phyloP scores from a whole-genome alignment of 2,113 vertebrate genomes.

The Clarias magur region DNA sequence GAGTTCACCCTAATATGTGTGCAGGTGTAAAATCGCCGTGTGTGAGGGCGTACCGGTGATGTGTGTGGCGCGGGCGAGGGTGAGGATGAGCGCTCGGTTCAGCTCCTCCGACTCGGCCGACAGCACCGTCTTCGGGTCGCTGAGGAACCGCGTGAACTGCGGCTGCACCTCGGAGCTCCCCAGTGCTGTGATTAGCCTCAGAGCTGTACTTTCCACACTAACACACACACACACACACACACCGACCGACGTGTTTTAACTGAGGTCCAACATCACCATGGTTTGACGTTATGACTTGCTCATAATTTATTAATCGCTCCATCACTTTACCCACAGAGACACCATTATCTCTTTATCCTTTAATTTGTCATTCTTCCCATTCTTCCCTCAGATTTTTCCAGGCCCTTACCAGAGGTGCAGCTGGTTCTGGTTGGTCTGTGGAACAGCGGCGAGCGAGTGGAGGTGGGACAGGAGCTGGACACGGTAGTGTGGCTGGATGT shows the following conservation, averaged over 20 bases:
- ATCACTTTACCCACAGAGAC: not conserved
- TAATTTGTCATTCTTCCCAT: not conserved
- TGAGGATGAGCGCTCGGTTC: constrained; percentile 94
- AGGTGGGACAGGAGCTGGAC: constrained; percentile 96
- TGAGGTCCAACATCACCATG: not conserved
- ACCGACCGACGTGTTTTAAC: not conserved
- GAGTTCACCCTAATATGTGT: not conserved
- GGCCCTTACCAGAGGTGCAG: constrained; percentile 90
- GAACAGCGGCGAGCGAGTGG: constrained; percentile 92
- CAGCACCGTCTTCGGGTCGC: constrained; percentile 92
- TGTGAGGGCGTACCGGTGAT: constrained; percentile 82
- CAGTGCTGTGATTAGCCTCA: constrained; percentile 91
- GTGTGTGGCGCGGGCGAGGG: constrained; percentile 93
- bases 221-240: constrained; percentile 53
- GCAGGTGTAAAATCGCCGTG: not conserved
- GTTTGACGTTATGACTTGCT: not conserved
- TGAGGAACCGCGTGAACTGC: constrained; percentile 96
- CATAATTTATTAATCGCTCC: not conserved
- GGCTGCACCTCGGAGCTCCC: constrained; percentile 97
- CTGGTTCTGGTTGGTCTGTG: constrained; percentile 98
- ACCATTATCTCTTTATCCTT: not conserved
- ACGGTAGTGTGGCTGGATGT: constrained; percentile 96
- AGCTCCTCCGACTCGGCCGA: constrained; percentile 96
- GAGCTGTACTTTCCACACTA: constrained; percentile 95
- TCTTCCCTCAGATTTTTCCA: not conserved